Evolutionary conservation across 2,888 invertebrate genomes (phyloP).

Genomic region (Tineola bisselliella): DNA sequence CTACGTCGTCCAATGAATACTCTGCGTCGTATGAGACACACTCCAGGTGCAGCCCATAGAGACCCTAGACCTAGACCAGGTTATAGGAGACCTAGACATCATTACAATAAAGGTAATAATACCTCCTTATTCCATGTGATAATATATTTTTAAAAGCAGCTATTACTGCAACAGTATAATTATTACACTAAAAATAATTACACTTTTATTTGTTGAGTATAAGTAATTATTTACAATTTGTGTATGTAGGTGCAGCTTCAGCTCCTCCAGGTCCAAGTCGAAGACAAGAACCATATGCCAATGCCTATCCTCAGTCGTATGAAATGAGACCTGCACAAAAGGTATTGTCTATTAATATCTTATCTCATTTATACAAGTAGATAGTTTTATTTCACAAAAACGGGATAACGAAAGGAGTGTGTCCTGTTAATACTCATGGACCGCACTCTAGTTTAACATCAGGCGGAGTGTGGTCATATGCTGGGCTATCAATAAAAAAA

Average conservation of each 20-base stretch:
- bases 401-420: no score
- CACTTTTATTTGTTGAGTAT: no score
- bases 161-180: no score
- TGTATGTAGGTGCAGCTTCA: constrained; percentile 34
- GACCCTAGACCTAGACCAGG: constrained; percentile 17
- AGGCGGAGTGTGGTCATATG: no score
- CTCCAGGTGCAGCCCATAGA: constrained; percentile 23
- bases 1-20: constrained; percentile 91
- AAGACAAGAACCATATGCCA: constrained; percentile 74
- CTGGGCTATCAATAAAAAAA: no score
- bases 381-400: no score
- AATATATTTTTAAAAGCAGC: no score
- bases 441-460: no score
- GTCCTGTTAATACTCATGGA: no score
- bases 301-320: constrained; percentile 77
- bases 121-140: neutral
- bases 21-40: constrained; percentile 77
- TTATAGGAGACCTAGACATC: constrained; percentile 11
- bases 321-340: constrained; percentile 80
- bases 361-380: no score
- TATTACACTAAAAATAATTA: no score
- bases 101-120: constrained; percentile 3
- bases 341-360: no score
- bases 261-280: constrained; percentile 55
- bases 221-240: neutral